Percentiles rank a stretch among this genome's conserved stretches.
phyloP scores from a whole-genome alignment of 2,113 vertebrate species.

The Brachirus orientalis region DNA sequence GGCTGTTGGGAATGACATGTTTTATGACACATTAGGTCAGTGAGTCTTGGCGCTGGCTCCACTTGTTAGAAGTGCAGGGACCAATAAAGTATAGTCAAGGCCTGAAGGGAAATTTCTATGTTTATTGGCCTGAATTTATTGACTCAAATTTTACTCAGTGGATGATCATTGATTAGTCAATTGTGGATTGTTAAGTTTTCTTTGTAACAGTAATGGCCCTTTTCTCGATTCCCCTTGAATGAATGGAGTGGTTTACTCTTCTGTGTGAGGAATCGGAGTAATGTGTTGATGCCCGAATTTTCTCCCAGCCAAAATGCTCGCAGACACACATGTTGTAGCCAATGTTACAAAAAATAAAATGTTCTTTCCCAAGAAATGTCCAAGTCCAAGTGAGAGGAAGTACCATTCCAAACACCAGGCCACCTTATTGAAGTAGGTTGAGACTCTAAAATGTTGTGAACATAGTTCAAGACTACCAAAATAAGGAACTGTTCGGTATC shows the following conservation, averaged over 20 bases:
- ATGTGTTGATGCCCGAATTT: no score
- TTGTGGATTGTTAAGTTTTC: not conserved
- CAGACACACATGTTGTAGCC: no score
- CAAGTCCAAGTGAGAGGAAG: no score
- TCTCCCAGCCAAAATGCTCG: no score
- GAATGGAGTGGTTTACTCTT: not conserved
- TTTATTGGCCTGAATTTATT: conserved; percentile 16
- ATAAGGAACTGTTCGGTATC: no score
- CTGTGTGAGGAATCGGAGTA: not conserved
- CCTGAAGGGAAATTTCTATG: conserved; percentile 29
- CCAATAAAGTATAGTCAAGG: not conserved
- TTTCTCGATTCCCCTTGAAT: not conserved
- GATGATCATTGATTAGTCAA: conserved; percentile 17
- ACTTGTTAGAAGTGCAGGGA: not conserved
- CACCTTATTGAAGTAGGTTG: no score
- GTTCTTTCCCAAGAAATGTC: no score
- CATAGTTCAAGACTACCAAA: no score
- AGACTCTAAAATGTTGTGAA: no score
- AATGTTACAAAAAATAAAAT: no score
- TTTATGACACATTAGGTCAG: conserved; percentile 28
- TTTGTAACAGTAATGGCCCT: not conserved
- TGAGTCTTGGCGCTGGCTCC: not conserved
- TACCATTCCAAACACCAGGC: no score
- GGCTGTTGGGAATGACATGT: conserved; percentile 2
- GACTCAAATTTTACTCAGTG: conserved; percentile 13